Evolutionary conservation across 2,888 invertebrate genomes (phyloP), one percentile per base, ranked within the genome.

Genomic region (Mythimna lalbum): DNA sequence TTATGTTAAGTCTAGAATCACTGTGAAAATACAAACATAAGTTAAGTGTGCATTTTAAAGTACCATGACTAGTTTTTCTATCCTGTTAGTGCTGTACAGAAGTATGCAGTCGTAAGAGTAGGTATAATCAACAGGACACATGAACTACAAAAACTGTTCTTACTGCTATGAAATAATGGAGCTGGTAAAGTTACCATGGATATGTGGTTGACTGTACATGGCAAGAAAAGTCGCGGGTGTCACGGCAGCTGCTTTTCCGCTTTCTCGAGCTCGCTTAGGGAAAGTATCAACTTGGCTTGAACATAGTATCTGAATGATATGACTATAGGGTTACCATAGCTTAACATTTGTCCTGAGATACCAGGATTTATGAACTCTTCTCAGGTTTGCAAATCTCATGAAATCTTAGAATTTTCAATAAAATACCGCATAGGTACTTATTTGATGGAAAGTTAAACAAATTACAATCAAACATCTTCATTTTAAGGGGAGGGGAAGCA

Each of bases 211-310:
- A 73, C 27, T 75, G 12, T 75, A 63, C 59, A 53, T 19, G 73
- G 79, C 81, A 89, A 89, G 93, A 94, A 94, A 93, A 85, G 88
- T 87, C 74, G 77, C 83, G 82, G 78, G 82, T 87, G 88, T 88
- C 88, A 87, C 86, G 88, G 83, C 83, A 81, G 87, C 82, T 85
- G 90, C 88, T 94, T 94, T 94, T 94, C 93, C 93, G 93, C 94
- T 95, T 94, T 95, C 95, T 89, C 90, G 83, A 84, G 36, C 57
- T 80, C 80, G 69, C 83, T 83, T 76, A 87, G 87, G 88, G 87
- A 91, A 92, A 92, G 91, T 89, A 73, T 64, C 61, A 60, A 81
- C 66, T 69, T 68, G 60, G 66, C 64, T 64, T 39, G 68, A 71
- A 52, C 63, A 31, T 73, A 64, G 63, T 69, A 73, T 69, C 53